A percentile compares a stretch with the other conserved stretches of the same genome.
Evolutionary conservation across 2,113 vertebrate genomes (phyloP).

Genomic region (Solenodon paradoxus): DNA sequence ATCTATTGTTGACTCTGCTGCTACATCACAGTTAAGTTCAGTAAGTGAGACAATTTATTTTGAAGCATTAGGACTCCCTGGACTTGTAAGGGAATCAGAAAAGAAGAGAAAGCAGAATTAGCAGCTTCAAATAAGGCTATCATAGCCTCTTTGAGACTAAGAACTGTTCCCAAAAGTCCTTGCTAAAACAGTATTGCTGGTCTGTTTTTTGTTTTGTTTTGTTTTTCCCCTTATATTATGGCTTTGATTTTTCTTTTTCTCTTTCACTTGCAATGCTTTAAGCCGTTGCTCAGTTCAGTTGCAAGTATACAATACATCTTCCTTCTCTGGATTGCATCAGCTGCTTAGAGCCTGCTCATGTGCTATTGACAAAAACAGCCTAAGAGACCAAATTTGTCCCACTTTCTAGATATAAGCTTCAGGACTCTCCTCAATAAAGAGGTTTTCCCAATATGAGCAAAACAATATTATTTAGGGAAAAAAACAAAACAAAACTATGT

Average conservation of each 20-base stretch:
- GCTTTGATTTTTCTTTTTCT: neutral
- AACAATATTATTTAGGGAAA: neutral
- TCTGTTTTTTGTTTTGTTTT: neutral
- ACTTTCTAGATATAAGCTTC: neutral
- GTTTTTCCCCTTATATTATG: neutral
- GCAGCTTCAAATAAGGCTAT: neutral
- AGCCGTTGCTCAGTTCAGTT: neutral
- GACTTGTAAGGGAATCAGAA: neutral
- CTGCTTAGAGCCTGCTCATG: neutral
- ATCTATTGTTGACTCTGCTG: neutral
- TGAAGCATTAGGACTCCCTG: neutral
- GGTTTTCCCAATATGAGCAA: neutral
- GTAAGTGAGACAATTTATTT: neutral
- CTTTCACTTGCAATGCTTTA: neutral
- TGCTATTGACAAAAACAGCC: neutral
- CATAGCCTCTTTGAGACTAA: neutral
- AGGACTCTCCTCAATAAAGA: neutral
- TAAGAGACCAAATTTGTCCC: neutral
- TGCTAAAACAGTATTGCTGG: neutral
- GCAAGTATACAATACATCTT: neutral
- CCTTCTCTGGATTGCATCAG: neutral
- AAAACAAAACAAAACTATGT: too few species aligned
- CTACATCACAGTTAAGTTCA: neutral
- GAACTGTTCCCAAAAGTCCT: neutral
- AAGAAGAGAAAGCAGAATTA: neutral